Evolutionary conservation across 2,888 invertebrate genomes (phyloP).

Genomic region (Unio pictorum): DNA sequence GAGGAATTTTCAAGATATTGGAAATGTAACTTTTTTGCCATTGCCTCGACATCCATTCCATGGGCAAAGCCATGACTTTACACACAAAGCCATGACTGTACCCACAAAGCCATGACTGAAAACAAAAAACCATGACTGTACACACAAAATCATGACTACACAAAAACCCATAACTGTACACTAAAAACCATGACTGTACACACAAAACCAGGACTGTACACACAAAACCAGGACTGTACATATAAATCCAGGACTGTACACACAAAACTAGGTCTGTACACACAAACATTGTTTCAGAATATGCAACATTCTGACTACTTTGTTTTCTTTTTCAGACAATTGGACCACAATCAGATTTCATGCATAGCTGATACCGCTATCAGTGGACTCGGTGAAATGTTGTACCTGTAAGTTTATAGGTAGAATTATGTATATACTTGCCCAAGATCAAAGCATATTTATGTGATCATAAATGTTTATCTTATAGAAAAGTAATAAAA

Average conservation of each 20-base stretch:
- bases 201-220: not conserved
- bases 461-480: not conserved
- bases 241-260: no score
- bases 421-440: not conserved
- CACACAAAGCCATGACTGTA: not conserved
- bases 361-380: constrained; percentile 95
- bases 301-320: no score
- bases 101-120: no score
- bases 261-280: no score
- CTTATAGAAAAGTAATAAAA: not conserved
- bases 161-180: no score
- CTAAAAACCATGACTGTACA: not conserved
- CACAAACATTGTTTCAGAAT: not conserved
- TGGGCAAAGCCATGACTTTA: not conserved
- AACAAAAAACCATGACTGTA: not conserved
- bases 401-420: constrained; percentile 84
- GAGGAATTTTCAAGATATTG: no score
- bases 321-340: constrained; percentile 77
- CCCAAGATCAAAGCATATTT: not conserved
- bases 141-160: not conserved
- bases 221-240: no score
- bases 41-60: not conserved
- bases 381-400: constrained; percentile 79
- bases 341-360: constrained; percentile 94
- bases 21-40: not conserved